Evolutionary conservation across 2,888 invertebrate species (phyloP), one percentile per base, ranked within the genome.

Genomic region (Horisme vitalbata): DNA sequence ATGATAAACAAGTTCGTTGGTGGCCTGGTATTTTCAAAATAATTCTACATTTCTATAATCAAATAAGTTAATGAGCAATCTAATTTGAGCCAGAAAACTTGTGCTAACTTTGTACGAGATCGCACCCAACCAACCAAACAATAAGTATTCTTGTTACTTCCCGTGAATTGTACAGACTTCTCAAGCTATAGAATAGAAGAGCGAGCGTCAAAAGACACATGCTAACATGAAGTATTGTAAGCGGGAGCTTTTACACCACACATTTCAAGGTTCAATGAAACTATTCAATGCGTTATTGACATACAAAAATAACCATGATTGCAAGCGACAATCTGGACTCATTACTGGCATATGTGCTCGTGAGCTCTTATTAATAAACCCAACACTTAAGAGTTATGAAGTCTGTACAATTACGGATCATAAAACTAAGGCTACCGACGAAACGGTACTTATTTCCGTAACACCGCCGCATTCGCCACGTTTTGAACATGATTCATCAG

Each of bases 371-470:
- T 56, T 55, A 56, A 58, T 58, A 58, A 45, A 54, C 48, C 26
- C 53, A 36, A 45, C 49, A 54, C 51, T 52, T 44, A 50, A 28
- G 45, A 54, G 49, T 52, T 52, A 58, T 55, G 53, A 55, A 55
- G 55, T 52, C 52, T 52, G 45, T 50, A 59, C 52, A 54, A 54
- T 56, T 53, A 55, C 52, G 45, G 55, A 50, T 52, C 38, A 43
- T 52, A 59, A 44, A 61, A 65, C 49, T 55, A 53, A 57, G 55
- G 37, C 41, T 47, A 45, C 48, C 45, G 48, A 35, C 46, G 47
- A 50, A 62, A 61, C 61, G 62, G 61, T 65, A 59, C 53, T 59
- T 53, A 60, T 55, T 51, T 56, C 64, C 50, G 59, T 64, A 59
- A 59, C 57, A 61, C 57, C 49, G 54, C 57, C 56, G 38, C 38